Percentiles rank a stretch among this genome's conserved stretches.
phyloP scores from a whole-genome alignment of 2,888 invertebrate genomes.

The Macrophya annulata region DNA sequence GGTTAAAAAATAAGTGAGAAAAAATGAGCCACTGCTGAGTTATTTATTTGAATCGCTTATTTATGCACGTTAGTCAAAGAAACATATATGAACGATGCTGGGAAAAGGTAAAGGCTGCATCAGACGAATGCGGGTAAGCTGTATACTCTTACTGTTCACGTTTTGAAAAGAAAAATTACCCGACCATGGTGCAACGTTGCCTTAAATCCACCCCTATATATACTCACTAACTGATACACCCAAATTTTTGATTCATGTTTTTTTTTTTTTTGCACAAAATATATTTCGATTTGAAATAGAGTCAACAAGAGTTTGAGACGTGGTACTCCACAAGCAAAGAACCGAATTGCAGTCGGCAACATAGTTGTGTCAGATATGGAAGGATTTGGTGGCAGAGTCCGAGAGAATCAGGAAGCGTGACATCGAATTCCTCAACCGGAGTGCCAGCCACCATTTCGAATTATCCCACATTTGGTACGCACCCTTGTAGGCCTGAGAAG shows the following conservation, averaged over 20 bases:
- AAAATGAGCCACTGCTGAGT: constrained; percentile 40
- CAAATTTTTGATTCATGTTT: neutral
- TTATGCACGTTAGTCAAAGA: constrained; percentile 47
- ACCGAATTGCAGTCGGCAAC: neutral
- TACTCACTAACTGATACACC: neutral
- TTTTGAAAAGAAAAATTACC: constrained; percentile 21
- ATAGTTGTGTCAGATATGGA: neutral
- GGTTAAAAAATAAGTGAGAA: constrained; percentile 22
- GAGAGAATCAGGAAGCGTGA: constrained; percentile 37
- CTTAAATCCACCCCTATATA: neutral
- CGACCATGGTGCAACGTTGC: neutral
- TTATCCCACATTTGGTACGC: constrained; percentile 51
- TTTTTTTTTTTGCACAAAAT: constrained; percentile 12
- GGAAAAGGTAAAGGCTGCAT: constrained; percentile 25
- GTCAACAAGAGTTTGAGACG: neutral
- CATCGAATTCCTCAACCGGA: constrained; percentile 7
- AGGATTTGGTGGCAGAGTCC: constrained; percentile 16
- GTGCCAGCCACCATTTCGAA: constrained; percentile 42
- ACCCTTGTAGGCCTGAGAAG: constrained; percentile 47
- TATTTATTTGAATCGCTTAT: constrained; percentile 50
- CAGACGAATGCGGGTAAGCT: constrained; percentile 23
- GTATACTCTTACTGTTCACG: neutral
- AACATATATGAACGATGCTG: constrained; percentile 14
- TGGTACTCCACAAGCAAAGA: neutral
- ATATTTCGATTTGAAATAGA: neutral